Base-by-base conservation (phyloP, 2,888 invertebrate genomes). In the Eulithis testata region DNA sequence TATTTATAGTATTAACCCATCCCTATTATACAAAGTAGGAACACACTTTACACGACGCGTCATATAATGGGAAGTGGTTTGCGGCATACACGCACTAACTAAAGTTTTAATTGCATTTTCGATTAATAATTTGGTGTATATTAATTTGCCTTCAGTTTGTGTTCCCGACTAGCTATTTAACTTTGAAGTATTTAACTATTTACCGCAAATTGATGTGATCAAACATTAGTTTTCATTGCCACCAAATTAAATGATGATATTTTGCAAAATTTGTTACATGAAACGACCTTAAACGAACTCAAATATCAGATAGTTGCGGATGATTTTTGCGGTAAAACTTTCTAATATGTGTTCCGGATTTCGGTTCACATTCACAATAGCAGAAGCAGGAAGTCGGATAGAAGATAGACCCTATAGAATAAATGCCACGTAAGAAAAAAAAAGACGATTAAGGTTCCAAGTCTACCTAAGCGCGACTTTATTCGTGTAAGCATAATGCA, bases 81-180 rank as follows among this genome's bases (percentile, higher is more conserved):
- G 51, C 59, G 51, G 14, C 52, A 66, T 56, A 31, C 60, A 63
- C 59, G 11, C 43, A 57, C 54, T 57, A 45, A 40, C 52, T 62
- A 63, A 53, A 60, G 52, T 63, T 60, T 60, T 57, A 63, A 66
- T 66, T 56, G 63, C 66, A 66, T 66, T 59, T 59, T 59, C 55
- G 51, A 52, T 54, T 56, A 60, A 57, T 61, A 50, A 62, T 59
- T 55, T 59, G 37, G 40, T 51, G 27, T 55, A 8, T 53, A 60
- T 62, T 58, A 40, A 50, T 62, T 62, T 45, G 58, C 58, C 40
- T 31, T 53, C 53, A 53, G 43, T 44, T 43, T 58, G 47, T 60
- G 12, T 51, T 8, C 40, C 40, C 40, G 9, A 40, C 8, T 11
- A 45, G 52, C 44, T 11, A 36, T 52, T 59, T 54, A 54, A 64